These are phyloP conservation scores for Cettia cetti DNA, from an alignment of 2,113 vertebrate species.

Conservation along the genomic window DNA sequence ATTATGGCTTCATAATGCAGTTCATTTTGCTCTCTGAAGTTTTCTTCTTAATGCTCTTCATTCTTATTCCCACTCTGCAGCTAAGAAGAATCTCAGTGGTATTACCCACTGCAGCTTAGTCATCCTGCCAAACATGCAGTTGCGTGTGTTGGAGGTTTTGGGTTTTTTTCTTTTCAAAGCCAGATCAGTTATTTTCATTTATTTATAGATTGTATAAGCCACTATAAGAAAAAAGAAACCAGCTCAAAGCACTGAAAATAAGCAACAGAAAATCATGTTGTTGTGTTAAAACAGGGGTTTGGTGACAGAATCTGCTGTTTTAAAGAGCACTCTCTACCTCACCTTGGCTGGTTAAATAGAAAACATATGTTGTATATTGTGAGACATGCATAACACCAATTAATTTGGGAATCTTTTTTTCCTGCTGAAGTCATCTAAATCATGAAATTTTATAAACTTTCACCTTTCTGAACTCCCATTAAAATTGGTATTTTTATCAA, in stretches of 20 bases:
- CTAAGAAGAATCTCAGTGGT: background rate
- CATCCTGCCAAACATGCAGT: background rate
- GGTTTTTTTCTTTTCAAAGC: background rate
- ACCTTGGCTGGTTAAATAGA: background rate
- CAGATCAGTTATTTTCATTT: background rate
- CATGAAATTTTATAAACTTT: background rate
- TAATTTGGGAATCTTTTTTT: background rate
- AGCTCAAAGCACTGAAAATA: background rate
- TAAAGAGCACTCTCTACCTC: background rate
- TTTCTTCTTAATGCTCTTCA: background rate
- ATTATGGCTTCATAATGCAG: background rate
- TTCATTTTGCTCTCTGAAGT: background rate
- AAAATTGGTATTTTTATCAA: background rate
- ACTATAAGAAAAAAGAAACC: background rate
- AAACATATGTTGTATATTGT: background rate
- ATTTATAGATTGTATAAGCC: background rate
- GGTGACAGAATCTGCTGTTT: background rate
- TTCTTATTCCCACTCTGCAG: background rate
- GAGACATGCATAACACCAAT: fast-evolving
- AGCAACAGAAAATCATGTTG: background rate
- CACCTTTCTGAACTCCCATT: background rate
- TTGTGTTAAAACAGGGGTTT: background rate
- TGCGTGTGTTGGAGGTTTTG: background rate
- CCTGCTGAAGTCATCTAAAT: background rate
- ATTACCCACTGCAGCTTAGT: background rate